Evolutionary conservation across 1,140 invertebrate genomes (phyloP), one percentile per base, ranked within the genome.

Genomic region (Himalopsyche phryganea): DNA sequence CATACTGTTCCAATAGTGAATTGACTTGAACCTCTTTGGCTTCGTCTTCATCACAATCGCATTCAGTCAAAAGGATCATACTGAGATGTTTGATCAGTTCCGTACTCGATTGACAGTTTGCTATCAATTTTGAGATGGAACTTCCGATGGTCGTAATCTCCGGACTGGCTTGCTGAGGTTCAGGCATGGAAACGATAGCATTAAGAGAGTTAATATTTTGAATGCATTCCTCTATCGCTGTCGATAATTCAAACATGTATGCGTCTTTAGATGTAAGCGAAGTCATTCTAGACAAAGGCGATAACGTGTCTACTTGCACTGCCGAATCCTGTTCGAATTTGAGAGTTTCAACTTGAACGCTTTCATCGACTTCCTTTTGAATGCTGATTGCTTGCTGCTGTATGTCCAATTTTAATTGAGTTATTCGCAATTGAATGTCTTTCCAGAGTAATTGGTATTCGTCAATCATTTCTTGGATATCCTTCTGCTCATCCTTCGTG

Each of bases 21-120:
- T 81, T 70, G 6, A 94, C 85, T 69, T 88, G 83, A 2, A 79
- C 75, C 32, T 82, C 75, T 68, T 83, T 82, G 2, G 85, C 84
- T 60, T 85, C 81, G 49, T 89, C 83, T 46, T 79, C 74, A 3
- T 78, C 82, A 15, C 85, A 81, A 46, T 86, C 82, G 63, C 85
- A 88, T 68, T 93, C 89, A 33, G 84, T 84, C 3, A 89, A 71
- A 1, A 94, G 74, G 6, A 92, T 67, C 36, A 83, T 79, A 50
- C 89, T 86, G 11, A 94, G 76, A 77, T 92, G 88, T 66, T 85
- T 85, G 0, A 92, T 83, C 13, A 92, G 70, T 71, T 94, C 91
- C 35, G 89, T 78, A 10, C 83, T 84, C 1, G 84, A 87, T 66
- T 89, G 83, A 67, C 85, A 88, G 47, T 82, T 83, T 55, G 83